A percentile compares a stretch with the other conserved stretches of the same genome.
Conservation (phyloP, 92 coral and sea anemone genomes). For the Palythoa caribaeorum region DNA sequence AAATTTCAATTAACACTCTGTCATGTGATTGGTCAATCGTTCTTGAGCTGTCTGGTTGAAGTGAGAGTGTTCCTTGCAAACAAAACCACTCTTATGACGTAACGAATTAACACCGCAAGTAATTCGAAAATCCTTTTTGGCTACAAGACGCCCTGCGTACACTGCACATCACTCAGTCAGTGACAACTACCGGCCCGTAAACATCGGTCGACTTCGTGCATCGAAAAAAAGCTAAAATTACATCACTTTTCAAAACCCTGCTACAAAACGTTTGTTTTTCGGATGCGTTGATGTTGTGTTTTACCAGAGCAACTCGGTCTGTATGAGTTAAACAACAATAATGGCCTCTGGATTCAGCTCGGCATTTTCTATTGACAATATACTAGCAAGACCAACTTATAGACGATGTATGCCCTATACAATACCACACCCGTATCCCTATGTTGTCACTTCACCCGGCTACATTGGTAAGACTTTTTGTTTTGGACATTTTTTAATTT, state of each 20-base stretch:
- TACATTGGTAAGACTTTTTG: conserved; percentile 73
- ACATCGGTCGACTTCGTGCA: conserved; percentile 4
- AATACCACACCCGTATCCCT: conserved; percentile 85
- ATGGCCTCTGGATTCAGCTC: conserved; percentile 89
- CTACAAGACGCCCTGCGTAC: conserved; percentile 92
- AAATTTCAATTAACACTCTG: conserved; percentile 77
- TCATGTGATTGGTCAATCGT: conserved; percentile 70
- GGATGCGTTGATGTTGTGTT: background rate
- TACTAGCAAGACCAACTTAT: conserved; percentile 95
- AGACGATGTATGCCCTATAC: conserved; percentile 81
- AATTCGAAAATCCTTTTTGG: conserved; percentile 99
- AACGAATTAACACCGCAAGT: conserved; percentile 97
- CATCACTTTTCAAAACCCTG: background rate
- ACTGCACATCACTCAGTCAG: conserved; percentile 84
- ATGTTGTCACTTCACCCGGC: conserved; percentile 82
- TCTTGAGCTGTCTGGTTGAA: conserved; percentile 78
- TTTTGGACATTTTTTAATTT: background rate
- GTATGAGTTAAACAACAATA: conserved; percentile 45
- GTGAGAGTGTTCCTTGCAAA: conserved; percentile 73
- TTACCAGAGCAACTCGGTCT: conserved; percentile 20
- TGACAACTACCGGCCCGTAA: conserved; percentile 62
- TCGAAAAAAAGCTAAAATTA: background rate
- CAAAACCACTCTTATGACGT: conserved; percentile 92
- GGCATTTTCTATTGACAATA: conserved; percentile 96
- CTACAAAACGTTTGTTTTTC: background rate